Base-by-base conservation (phyloP, 1,140 invertebrate genomes). In the Sogatella furcifera region DNA sequence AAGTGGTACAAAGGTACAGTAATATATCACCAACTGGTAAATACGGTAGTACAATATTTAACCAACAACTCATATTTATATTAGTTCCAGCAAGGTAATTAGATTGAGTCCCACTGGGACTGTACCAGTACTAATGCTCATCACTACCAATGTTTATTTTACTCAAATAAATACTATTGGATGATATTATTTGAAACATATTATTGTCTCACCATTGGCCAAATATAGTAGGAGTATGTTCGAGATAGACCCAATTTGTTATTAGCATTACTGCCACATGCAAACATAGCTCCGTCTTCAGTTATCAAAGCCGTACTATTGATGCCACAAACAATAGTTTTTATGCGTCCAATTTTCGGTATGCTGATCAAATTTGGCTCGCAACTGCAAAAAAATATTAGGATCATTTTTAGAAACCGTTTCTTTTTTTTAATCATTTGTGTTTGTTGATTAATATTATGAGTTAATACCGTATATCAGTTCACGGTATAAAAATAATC, bases 221-320 rank as follows among this genome's bases (percentile, higher is more conserved):
- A 52, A 21, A 21, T 52, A 8, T 24, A 52, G n/a, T 52, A 52
- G 2, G 17, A 24, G 9, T 52, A 21, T 38, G 62, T 59, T 24
- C 62, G 59, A 19, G 65, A 60, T 15, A 89, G 73, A 22, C 84
- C 86, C 0, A 89, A 74, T 71, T 86, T 86, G 67, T 87, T 88
- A 66, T 80, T 73, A 38, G 76, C 71, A 69, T 90, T 90, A 52
- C 73, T 79, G 21, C 88, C 88, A 72, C 83, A 86, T 13, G 80
- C 82, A 49, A 81, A 78, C 22, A 88, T 65, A 24, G 75, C 74
- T n/a, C 83, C 85, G 58, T 77, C 76, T 57, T 80, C 74, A 15
- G 84, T 84, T 2, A 89, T 71, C n/a, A 86, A 74, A 57, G 83
- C 80, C 0, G 82, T 84, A 8, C 78, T 80, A 68, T 89, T 81